Conservation (phyloP, 64 coral and sea anemone genomes). For the Astreopora myriophthalma region DNA sequence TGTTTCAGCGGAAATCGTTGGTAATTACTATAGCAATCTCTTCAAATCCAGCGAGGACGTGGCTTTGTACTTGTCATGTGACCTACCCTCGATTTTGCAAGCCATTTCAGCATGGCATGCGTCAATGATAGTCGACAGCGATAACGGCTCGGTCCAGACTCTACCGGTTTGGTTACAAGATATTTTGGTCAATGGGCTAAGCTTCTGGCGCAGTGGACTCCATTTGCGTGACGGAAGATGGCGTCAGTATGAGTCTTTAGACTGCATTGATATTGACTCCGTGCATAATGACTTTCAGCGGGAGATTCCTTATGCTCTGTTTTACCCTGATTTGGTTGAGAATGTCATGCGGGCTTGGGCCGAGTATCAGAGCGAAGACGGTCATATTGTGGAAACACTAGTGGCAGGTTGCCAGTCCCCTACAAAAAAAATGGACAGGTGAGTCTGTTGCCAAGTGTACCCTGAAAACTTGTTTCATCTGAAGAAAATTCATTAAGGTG, state of each 20-base stretch:
- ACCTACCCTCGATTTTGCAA: conserved; percentile 40
- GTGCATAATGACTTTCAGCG: conserved; percentile 84
- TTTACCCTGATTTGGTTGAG: conserved; percentile 79
- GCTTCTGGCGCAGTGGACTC: conserved; percentile 80
- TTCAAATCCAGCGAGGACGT: conserved; percentile 82
- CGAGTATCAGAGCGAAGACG: conserved; percentile 49
- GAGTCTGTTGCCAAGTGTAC: neutral
- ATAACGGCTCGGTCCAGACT: neutral
- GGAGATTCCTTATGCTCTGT: conserved; percentile 70
- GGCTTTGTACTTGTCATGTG: conserved; percentile 43
- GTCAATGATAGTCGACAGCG: conserved; percentile 61
- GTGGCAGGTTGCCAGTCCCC: conserved; percentile 19
- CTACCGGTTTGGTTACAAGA: conserved; percentile 69
- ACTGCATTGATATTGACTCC: conserved; percentile 78
- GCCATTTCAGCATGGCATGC: conserved; percentile 62
- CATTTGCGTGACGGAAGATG: conserved; percentile 68
- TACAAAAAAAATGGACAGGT: conserved; percentile 43
- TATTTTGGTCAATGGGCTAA: conserved; percentile 69
- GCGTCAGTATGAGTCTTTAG: conserved; percentile 78
- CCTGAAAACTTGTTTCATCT: neutral
- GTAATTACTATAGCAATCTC: conserved; percentile 81
- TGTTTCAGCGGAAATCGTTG: conserved; percentile 63
- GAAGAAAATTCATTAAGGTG: too few relatives aligned
- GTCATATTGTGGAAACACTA: conserved; percentile 49
- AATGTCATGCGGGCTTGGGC: conserved; percentile 73